phyloP scores from a whole-genome alignment of 2,797 vertebrate genomes.

The Periparus ater region DNA sequence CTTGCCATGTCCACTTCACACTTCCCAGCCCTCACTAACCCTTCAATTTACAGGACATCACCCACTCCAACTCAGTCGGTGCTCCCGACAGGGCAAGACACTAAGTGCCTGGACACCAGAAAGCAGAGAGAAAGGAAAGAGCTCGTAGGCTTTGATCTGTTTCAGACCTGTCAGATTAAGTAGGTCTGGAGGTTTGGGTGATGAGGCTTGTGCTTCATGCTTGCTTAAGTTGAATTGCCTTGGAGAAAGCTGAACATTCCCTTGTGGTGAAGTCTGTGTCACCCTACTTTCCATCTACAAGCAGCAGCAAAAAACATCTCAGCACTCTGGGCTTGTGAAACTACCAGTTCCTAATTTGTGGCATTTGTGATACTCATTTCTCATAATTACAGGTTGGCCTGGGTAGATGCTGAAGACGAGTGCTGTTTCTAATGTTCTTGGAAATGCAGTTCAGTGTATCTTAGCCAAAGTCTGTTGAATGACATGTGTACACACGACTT shows the following conservation, averaged over 20 bases:
- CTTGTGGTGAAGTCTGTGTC: neutral
- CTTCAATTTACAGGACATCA: neutral
- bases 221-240: neutral
- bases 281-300: neutral
- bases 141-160: neutral
- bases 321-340: neutral
- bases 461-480: neutral
- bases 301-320: neutral
- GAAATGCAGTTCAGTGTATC: neutral
- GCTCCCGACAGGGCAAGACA: neutral
- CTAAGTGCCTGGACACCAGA: neutral
- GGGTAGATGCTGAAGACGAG: neutral
- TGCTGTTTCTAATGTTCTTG: neutral
- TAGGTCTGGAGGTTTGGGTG: neutral
- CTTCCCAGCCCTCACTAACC: neutral
- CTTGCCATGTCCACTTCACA: neutral
- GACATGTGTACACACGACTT: rapidly evolving
- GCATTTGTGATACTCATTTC: neutral
- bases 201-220: neutral
- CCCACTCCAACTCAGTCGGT: neutral
- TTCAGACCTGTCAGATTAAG: neutral
- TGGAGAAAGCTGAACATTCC: neutral
- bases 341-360: neutral
- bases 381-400: neutral
- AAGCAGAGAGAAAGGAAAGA: neutral